Percentiles rank a stretch among this genome's conserved stretches.
Evolutionary conservation across 2,113 vertebrate genomes (phyloP).

Genomic region (Hymenochirus boettgeri): DNA sequence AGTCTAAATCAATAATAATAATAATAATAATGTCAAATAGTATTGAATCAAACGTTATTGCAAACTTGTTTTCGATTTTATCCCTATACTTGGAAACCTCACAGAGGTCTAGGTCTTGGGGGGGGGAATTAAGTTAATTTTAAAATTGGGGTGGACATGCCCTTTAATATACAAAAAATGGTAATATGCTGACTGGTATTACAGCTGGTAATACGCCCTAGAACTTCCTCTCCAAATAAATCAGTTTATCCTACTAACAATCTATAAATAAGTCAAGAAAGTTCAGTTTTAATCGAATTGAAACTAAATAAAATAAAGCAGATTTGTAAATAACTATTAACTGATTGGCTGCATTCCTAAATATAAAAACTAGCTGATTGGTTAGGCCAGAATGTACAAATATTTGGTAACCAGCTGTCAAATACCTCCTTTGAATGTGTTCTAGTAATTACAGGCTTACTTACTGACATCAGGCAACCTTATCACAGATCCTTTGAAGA

Average conservation of each 20-base stretch:
- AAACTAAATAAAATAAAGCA: background rate
- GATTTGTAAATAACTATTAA: constrained; percentile 4
- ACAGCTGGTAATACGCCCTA: background rate
- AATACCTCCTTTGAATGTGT: constrained; percentile 10
- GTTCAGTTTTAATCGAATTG: background rate
- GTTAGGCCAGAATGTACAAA: constrained; percentile 9
- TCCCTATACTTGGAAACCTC: too few species aligned
- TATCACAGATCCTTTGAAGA: constrained; percentile 7
- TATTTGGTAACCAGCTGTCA: constrained; percentile 20
- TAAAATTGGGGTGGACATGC: too few species aligned
- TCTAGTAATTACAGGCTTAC: constrained; percentile 21
- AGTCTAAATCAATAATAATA: too few species aligned
- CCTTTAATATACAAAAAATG: too few species aligned
- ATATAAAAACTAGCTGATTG: constrained; percentile 11
- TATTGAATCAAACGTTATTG: too few species aligned
- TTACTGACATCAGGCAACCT: constrained; percentile 8
- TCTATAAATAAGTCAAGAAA: background rate
- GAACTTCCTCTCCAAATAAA: background rate
- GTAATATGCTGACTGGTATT: too few species aligned
- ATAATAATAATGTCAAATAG: too few species aligned
- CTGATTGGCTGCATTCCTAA: constrained; percentile 17
- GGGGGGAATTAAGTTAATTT: too few species aligned
- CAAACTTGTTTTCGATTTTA: too few species aligned
- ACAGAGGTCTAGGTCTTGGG: too few species aligned
- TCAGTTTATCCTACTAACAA: background rate